phyloP scores from a whole-genome alignment of 2,113 vertebrate genomes.

The Scortum barcoo region DNA sequence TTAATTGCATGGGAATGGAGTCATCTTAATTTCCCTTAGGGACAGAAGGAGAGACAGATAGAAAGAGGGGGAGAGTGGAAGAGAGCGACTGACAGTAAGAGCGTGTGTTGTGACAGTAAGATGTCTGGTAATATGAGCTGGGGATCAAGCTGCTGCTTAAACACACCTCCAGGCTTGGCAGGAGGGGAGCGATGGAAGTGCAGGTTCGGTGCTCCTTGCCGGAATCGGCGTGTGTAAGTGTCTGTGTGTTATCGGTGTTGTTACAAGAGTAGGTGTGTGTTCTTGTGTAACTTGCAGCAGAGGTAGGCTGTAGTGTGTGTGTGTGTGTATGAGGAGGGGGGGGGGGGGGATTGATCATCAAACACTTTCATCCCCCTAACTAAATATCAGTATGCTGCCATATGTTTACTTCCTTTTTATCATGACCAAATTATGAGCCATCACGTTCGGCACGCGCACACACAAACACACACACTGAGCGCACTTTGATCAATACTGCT shows the following conservation, averaged over 20 bases:
- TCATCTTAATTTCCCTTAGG: conserved; percentile 71
- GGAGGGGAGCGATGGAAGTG: conserved; percentile 15
- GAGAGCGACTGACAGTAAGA: conserved; percentile 18
- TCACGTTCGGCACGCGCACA: conserved; percentile 8
- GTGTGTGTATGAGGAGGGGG: no score
- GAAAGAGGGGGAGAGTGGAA: neutral
- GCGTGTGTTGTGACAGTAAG: conserved; percentile 60
- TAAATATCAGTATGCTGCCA: conserved; percentile 8
- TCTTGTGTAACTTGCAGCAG: neutral
- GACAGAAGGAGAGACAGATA: conserved; percentile 25
- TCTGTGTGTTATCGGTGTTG: neutral
- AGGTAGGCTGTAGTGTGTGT: neutral
- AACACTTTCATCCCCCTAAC: neutral
- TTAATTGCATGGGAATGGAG: conserved; percentile 76
- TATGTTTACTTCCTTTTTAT: conserved; percentile 10
- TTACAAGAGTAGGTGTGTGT: neutral
- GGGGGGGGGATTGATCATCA: conserved; percentile 6
- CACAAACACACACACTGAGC: neutral
- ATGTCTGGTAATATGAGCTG: conserved; percentile 57
- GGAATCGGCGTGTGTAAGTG: neutral
- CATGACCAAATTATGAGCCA: neutral
- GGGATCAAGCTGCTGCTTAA: conserved; percentile 61
- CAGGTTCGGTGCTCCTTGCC: conserved; percentile 18
- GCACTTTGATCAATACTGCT: conserved; percentile 58
- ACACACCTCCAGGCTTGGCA: conserved; percentile 45